Percentiles rank a stretch among this genome's conserved stretches.
Evolutionary conservation across 2,888 invertebrate genomes (phyloP).

Genomic region (Cephalotes varians): DNA sequence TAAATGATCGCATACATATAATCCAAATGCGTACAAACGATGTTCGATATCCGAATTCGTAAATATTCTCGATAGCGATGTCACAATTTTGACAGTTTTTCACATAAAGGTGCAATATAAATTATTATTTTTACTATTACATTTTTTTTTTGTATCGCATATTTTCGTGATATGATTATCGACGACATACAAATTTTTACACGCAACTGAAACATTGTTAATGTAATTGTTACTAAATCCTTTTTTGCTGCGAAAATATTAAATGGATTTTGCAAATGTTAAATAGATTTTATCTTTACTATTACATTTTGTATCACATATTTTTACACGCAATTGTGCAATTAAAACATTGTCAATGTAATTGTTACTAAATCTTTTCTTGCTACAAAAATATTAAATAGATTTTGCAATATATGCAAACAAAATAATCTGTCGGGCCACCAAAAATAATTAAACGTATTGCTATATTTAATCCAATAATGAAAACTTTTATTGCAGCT

Average conservation of each 20-base stretch:
- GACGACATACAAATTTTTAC: neutral
- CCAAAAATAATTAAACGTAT: slow-evolving; percentile 13
- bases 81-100: slow-evolving; percentile 2
- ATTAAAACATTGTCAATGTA: neutral
- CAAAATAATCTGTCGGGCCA: neutral
- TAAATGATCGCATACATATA: slow-evolving; percentile 29
- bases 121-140: neutral
- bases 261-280: neutral
- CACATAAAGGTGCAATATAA: neutral
- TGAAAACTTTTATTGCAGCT: neutral
- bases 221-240: neutral
- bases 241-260: neutral
- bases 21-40: slow-evolving; percentile 22
- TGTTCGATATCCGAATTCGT: neutral
- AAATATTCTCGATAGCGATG: neutral
- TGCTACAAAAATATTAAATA: neutral
- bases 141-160: too few relatives aligned
- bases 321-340: neutral
- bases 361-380: neutral
- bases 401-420: neutral
- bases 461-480: neutral
- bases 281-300: too few relatives aligned
- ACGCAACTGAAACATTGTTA: neutral
- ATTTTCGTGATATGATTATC: too few relatives aligned
- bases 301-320: neutral